Percentiles rank a stretch among this genome's conserved stretches.
These are phyloP conservation scores for Dryobota labecula DNA, from an alignment of 2,888 invertebrate species.

Conservation along the genomic window DNA sequence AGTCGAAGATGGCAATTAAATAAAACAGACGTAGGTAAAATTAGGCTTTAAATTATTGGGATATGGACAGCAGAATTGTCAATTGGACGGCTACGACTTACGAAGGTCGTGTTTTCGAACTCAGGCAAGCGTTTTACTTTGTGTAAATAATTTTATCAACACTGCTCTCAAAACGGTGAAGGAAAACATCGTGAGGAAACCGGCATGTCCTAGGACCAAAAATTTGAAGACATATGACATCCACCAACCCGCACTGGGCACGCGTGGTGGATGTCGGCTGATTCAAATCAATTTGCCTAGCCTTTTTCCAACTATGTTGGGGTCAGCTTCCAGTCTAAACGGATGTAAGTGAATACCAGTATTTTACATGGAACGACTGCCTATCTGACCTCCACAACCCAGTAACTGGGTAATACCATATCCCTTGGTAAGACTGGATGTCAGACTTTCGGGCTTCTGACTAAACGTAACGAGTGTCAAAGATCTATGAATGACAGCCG, in stretches of 20 bases:
- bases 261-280: background rate
- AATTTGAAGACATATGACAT: background rate
- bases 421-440: too few species aligned
- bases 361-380: too few species aligned
- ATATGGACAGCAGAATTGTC: background rate
- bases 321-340: too few species aligned
- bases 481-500: too few species aligned
- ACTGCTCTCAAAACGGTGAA: background rate
- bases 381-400: too few species aligned
- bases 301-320: too few species aligned
- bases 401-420: too few species aligned
- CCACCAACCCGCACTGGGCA: background rate
- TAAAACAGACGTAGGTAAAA: background rate
- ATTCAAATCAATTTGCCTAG: too few species aligned
- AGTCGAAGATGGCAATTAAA: background rate
- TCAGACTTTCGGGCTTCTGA: too few species aligned
- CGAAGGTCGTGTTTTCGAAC: background rate
- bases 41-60: background rate
- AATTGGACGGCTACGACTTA: background rate
- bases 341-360: too few species aligned
- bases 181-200: background rate
- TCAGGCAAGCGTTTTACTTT: background rate
- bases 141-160: background rate
- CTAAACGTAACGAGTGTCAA: too few species aligned
- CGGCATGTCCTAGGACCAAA: background rate